Percentiles rank a stretch among this genome's conserved stretches.
Conservation (phyloP, 1,140 invertebrate species). For the Drosophila repletoides region DNA sequence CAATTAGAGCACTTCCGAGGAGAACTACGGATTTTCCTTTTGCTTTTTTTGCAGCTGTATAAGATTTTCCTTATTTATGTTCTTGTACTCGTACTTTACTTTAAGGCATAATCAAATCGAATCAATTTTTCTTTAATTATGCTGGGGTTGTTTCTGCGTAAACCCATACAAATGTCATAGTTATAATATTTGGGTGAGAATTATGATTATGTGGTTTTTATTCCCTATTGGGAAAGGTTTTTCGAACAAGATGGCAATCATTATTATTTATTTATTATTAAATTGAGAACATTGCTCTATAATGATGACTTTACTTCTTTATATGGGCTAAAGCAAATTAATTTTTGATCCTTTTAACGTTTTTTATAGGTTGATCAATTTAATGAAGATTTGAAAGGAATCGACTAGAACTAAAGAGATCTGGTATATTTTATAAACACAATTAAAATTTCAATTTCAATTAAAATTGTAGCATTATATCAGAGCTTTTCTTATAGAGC, state of each 20-base stretch:
- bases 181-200: neutral
- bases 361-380: too few species aligned
- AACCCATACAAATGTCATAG: conserved; percentile 14
- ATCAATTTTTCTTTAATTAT: conserved; percentile 64
- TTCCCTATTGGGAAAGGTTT: neutral
- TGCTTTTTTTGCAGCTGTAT: conserved; percentile 42
- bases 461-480: too few species aligned
- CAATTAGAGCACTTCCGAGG: conserved; percentile 65
- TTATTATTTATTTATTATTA: neutral
- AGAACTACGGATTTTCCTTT: conserved; percentile 2
- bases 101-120: conserved; percentile 57
- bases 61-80: conserved; percentile 13
- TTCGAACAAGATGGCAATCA: neutral
- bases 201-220: conserved; percentile 24
- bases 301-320: too few species aligned
- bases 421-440: too few species aligned
- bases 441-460: too few species aligned
- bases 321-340: too few species aligned
- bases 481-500: too few species aligned
- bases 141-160: conserved; percentile 25
- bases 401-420: too few species aligned
- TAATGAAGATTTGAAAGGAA: too few species aligned
- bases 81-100: conserved; percentile 17
- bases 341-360: too few species aligned
- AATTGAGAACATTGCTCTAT: too few species aligned